phyloP scores from a whole-genome alignment of 2,113 vertebrate genomes.

The Poicephalus meyeri region DNA sequence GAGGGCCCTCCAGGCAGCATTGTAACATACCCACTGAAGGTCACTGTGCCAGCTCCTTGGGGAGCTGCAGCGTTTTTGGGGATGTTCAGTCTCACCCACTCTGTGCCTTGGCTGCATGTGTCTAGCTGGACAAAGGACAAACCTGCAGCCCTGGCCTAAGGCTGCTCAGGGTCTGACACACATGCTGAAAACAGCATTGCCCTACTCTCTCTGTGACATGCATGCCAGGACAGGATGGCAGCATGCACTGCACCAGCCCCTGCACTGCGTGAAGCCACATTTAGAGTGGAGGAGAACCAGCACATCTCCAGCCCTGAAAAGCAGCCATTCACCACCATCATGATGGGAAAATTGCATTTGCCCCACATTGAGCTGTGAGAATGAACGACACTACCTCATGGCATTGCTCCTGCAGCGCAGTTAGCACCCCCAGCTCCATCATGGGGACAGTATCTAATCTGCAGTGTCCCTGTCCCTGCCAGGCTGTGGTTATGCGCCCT shows the following conservation, averaged over 20 bases:
- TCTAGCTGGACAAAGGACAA: background rate
- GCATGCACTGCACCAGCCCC: background rate
- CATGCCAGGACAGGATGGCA: background rate
- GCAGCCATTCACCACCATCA: rapidly evolving
- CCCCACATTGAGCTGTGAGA: rapidly evolving
- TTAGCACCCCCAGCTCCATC: background rate
- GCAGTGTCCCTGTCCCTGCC: background rate
- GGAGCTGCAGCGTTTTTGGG: background rate
- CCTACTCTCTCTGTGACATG: background rate
- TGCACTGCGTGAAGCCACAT: rapidly evolving
- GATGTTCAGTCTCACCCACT: rapidly evolving
- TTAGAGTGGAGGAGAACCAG: background rate
- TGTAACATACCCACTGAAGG: background rate
- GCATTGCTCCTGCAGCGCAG: background rate
- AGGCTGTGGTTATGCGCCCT: background rate
- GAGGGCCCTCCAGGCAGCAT: background rate
- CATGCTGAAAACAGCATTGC: background rate
- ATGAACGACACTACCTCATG: background rate
- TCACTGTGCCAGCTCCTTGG: rapidly evolving
- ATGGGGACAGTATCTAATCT: rapidly evolving
- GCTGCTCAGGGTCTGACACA: background rate
- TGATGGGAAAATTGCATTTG: background rate
- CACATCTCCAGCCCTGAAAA: background rate
- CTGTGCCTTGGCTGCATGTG: background rate
- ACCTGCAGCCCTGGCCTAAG: background rate